Percentiles rank a stretch among this genome's conserved stretches.
These are phyloP conservation scores for Drosophila ogumai DNA, from an alignment of 1,140 invertebrate genomes.

Conservation along the genomic window DNA sequence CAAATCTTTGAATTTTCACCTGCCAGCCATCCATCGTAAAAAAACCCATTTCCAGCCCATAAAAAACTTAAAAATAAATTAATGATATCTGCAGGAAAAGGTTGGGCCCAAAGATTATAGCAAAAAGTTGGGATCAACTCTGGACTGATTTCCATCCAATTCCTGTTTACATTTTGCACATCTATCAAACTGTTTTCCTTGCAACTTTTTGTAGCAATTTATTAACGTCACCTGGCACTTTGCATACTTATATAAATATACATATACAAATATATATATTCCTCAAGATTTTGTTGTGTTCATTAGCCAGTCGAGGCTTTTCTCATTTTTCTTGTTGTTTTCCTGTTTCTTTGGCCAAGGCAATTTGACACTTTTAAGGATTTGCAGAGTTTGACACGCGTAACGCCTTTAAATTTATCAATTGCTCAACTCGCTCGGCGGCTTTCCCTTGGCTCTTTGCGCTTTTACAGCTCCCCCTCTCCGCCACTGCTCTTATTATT, in stretches of 20 bases:
- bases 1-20: conserved; percentile 22
- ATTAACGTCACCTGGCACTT: conserved; percentile 72
- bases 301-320: conserved; percentile 62
- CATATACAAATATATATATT: conserved; percentile 21
- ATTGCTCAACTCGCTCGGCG: conserved; percentile 68
- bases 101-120: conserved; percentile 51
- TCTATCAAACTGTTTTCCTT: conserved; percentile 70
- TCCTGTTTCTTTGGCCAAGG: conserved; percentile 48
- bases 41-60: neutral
- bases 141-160: conserved; percentile 25
- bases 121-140: conserved; percentile 56
- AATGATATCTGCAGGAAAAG: conserved; percentile 63
- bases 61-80: conserved; percentile 48
- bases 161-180: conserved; percentile 46
- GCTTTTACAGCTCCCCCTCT: conserved; percentile 4
- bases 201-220: conserved; percentile 71
- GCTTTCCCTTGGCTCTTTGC: neutral
- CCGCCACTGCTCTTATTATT: conserved; percentile 49
- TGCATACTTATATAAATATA: conserved; percentile 38
- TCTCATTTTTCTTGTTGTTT: conserved; percentile 47
- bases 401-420: conserved; percentile 84
- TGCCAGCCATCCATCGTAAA: neutral
- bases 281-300: conserved; percentile 63
- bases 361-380: conserved; percentile 79
- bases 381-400: conserved; percentile 76